Percentiles rank a stretch among this genome's conserved stretches.
These are phyloP conservation scores for Drosophila miranda DNA, from an alignment of 1,140 invertebrate species.

Conservation along the genomic window DNA sequence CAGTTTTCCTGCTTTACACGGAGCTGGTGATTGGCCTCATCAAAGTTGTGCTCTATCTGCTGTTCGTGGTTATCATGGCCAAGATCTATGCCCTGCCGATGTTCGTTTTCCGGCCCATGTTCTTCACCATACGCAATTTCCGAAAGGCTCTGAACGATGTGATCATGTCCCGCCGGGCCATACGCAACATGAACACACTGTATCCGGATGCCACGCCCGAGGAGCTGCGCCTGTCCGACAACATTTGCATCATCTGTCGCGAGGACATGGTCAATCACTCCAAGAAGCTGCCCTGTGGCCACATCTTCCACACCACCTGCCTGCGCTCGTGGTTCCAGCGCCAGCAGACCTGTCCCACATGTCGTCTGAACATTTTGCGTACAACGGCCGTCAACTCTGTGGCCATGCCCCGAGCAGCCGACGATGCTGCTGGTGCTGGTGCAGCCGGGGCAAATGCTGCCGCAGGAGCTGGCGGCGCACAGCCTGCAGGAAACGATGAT, in stretches of 20 bases:
- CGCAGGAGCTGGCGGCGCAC: slow-evolving; percentile 27
- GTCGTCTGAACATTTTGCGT: slow-evolving; percentile 96
- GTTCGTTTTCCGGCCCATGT: slow-evolving; percentile 99
- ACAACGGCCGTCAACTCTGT: slow-evolving; percentile 83
- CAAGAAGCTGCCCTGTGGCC: slow-evolving; percentile 99
- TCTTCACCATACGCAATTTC: slow-evolving; percentile 98
- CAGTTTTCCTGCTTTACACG: slow-evolving; percentile 97
- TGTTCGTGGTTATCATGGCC: slow-evolving; percentile 98
- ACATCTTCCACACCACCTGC: slow-evolving; percentile 99
- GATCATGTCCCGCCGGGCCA: slow-evolving; percentile 97
- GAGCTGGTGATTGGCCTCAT: slow-evolving; percentile 96
- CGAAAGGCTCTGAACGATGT: slow-evolving; percentile 99
- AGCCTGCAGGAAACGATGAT: slow-evolving; percentile 19
- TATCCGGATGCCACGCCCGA: slow-evolving; percentile 98
- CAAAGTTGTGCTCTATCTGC: slow-evolving; percentile 95
- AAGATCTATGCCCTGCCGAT: slow-evolving; percentile 98
- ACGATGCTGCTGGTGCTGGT: slow-evolving; percentile 60
- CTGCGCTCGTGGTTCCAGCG: slow-evolving; percentile 99
- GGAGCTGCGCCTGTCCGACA: slow-evolving; percentile 96
- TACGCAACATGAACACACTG: slow-evolving; percentile 98
- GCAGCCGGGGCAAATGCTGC: slow-evolving; percentile 21
- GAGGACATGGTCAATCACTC: slow-evolving; percentile 88
- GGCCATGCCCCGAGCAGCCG: slow-evolving; percentile 81
- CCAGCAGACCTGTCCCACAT: slow-evolving; percentile 99
- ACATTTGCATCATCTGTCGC: slow-evolving; percentile 98